Base-by-base conservation (phyloP, 2,113 vertebrate species). In the Mobula hypostoma region DNA sequence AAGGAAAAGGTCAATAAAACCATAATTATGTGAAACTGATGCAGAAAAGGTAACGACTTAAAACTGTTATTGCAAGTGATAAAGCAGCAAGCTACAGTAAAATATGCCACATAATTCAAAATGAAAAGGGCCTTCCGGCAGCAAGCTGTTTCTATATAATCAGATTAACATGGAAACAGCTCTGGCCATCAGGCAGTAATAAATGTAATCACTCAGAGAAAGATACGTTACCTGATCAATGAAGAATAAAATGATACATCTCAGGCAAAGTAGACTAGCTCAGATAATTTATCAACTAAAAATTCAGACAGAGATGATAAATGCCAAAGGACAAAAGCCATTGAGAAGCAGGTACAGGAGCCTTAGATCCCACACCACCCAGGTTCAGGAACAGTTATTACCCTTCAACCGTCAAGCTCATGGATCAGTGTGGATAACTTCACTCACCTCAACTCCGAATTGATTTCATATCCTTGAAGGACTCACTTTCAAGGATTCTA, bases 161-260 rank as follows among this genome's bases (percentile, higher is more conserved):
- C 48, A 93, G 68, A 72, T 74, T 74, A 93, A 93, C 91, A 32
- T 66, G 40, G 91, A 74, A 93, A 74, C 36, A 27, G 66, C 68
- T 68, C 70, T 40, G 27, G 56, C 40, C 85, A 74, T 29, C 32
- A 93, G 19, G 40, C 70, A 74, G 36, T 17, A 48, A 76, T 93
- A 56, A 93, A 48, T 29, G 12, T 27, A 66, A 92, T 92, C 17
- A 15, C 21, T 14, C 4, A 24, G 24, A 4, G 36, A 74, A 29
- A 21, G 36, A 11, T 68, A 74, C 24, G 32, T 92, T 92, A 14
- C 61, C 32, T 72, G 88, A 74, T 93, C 68, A 72, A 74, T 48
- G 70, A 40, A 48, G 70, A 21, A 72, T 11, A 72, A 93, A 72
- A 70, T 24, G 21, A 48, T 24, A 74, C 11, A 27, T 2, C 72